phyloP scores from a whole-genome alignment of 2,113 vertebrate species.

The Bos indicus region DNA sequence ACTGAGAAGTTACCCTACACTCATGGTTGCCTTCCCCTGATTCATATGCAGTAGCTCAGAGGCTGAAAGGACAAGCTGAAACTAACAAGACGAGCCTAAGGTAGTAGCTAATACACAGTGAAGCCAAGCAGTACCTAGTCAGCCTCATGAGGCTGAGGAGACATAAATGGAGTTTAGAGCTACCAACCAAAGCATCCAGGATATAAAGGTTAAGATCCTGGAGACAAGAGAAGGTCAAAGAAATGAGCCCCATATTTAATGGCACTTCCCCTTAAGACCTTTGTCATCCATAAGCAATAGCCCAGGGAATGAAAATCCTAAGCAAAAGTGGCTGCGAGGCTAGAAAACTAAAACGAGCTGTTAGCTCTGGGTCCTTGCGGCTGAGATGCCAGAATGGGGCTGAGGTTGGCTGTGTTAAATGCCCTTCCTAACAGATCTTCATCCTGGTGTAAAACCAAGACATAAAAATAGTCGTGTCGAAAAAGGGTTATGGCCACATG shows the following conservation, averaged over 20 bases:
- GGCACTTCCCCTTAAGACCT: neutral
- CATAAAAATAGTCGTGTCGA: neutral
- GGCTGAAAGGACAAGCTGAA: neutral
- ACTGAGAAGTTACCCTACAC: neutral
- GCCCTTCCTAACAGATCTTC: neutral
- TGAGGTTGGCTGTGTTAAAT: neutral
- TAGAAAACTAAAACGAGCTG: neutral
- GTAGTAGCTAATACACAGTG: neutral
- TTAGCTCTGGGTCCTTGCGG: neutral
- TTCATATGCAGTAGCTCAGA: neutral
- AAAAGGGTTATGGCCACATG: neutral
- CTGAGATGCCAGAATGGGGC: neutral
- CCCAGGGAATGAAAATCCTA: neutral
- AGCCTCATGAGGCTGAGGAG: neutral
- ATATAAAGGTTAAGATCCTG: neutral
- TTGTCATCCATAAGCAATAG: neutral
- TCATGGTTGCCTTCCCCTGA: neutral
- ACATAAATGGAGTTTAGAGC: neutral
- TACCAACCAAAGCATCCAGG: neutral
- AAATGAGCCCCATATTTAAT: neutral
- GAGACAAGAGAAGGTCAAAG: neutral
- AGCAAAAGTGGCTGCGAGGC: neutral
- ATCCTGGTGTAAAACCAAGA: neutral
- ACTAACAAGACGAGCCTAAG: neutral
- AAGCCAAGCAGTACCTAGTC: neutral